These are phyloP conservation scores for Caloenas nicobarica DNA, from an alignment of 2,113 vertebrate species.

Conservation along the genomic window DNA sequence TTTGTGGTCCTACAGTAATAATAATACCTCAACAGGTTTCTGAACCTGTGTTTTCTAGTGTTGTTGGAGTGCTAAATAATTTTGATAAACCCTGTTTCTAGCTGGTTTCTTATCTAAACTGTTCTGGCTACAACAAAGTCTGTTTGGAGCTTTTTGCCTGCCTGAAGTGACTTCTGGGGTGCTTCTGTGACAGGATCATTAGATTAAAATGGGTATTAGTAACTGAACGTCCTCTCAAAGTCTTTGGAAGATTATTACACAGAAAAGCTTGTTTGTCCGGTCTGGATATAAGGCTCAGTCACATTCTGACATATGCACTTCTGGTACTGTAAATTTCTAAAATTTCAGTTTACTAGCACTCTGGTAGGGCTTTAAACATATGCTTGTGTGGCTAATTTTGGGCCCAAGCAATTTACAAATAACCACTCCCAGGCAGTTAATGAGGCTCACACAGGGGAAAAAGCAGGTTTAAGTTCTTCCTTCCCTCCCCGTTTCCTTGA, in stretches of 20 bases:
- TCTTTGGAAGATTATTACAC: background rate
- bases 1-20: too few relatives aligned
- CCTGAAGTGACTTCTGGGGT: too few relatives aligned
- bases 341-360: background rate
- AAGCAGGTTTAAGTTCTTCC: too few relatives aligned
- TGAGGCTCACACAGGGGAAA: background rate
- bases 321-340: background rate
- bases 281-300: background rate
- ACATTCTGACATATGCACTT: background rate
- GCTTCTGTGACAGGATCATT: background rate
- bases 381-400: background rate
- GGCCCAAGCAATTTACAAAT: background rate
- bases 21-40: too few relatives aligned
- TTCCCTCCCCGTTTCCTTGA: too few relatives aligned
- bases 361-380: background rate
- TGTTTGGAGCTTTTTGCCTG: too few relatives aligned
- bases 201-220: background rate
- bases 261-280: background rate
- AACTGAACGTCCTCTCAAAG: background rate
- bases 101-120: too few relatives aligned
- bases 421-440: background rate
- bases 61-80: too few relatives aligned
- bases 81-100: too few relatives aligned
- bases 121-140: too few relatives aligned
- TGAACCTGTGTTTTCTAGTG: too few relatives aligned